Percentiles rank a stretch among this genome's conserved stretches.
Conservation (phyloP, 2,888 invertebrate species). For the Elysia crispata region DNA sequence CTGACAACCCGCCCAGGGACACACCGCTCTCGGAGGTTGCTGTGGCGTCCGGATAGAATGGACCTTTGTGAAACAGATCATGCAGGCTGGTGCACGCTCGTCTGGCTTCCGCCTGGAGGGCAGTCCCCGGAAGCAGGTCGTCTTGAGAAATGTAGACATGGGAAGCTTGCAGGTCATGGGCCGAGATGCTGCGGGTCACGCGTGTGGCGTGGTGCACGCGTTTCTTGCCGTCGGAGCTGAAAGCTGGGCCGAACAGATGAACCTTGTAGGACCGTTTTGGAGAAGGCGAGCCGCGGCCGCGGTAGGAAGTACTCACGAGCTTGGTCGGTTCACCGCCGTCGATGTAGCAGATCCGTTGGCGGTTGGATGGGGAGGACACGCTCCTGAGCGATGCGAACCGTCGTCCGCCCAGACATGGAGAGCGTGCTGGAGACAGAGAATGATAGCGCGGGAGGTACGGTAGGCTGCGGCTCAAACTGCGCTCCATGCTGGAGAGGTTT, state of each 20-base stretch:
- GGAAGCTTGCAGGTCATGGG: slow-evolving; percentile 36
- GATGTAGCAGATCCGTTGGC: slow-evolving; percentile 38
- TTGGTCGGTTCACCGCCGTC: slow-evolving; percentile 15
- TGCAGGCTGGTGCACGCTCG: slow-evolving; percentile 43
- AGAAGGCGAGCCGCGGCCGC: slow-evolving; percentile 29
- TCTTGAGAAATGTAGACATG: slow-evolving; percentile 44
- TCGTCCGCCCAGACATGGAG: slow-evolving; percentile 18
- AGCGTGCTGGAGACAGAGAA: slow-evolving; percentile 39
- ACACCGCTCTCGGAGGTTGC: slow-evolving; percentile 49
- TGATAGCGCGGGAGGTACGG: slow-evolving; percentile 45
- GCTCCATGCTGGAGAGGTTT: slow-evolving; percentile 48
- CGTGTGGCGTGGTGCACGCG: slow-evolving; percentile 10
- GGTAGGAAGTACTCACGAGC: slow-evolving; percentile 28
- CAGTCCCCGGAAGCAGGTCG: slow-evolving; percentile 5
- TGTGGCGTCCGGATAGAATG: slow-evolving; percentile 29
- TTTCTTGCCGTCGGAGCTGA: background rate
- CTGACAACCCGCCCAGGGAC: slow-evolving; percentile 46
- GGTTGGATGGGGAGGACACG: slow-evolving; percentile 28
- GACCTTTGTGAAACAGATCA: slow-evolving; percentile 43
- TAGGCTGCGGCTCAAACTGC: slow-evolving; percentile 31
- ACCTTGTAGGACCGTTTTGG: slow-evolving; percentile 24
- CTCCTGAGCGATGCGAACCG: slow-evolving; percentile 19
- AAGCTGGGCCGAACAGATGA: background rate
- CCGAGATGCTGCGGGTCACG: slow-evolving; percentile 33
- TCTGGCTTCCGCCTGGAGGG: background rate